Conservation (phyloP, 92 coral and sea anemone genomes). For the Pocillopora grandis region DNA sequence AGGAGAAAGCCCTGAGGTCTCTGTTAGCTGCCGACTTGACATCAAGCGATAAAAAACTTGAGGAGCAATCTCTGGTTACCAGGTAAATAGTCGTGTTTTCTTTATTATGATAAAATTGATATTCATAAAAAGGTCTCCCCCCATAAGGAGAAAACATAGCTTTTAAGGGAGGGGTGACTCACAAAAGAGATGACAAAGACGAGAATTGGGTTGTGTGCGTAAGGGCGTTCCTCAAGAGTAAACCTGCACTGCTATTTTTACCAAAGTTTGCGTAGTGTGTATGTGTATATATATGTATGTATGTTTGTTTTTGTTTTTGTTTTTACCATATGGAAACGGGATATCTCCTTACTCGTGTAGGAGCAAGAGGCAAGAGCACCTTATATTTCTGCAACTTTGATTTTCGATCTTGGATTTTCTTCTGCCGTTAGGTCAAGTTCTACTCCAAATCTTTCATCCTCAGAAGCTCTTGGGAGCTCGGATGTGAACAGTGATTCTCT, state of each 20-base stretch:
- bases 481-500: slow-evolving; percentile 30
- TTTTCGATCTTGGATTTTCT: not conserved
- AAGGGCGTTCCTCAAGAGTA: not conserved
- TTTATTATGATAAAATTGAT: not conserved
- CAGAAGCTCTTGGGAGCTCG: slow-evolving; percentile 1
- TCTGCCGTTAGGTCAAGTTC: slow-evolving; percentile 65
- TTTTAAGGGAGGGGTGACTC: not conserved
- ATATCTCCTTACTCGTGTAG: too few species aligned
- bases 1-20: slow-evolving; percentile 40
- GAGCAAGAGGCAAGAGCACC: too few species aligned
- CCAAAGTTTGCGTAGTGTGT: too few species aligned
- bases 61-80: slow-evolving; percentile 5
- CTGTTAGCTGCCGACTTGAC: slow-evolving; percentile 34
- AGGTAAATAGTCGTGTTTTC: not conserved
- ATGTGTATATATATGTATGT: too few species aligned
- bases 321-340: too few species aligned
- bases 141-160: not conserved
- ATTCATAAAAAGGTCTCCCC: too few species aligned
- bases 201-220: not conserved
- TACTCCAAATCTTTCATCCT: slow-evolving; percentile 85
- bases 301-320: too few species aligned
- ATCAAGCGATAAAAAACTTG: not conserved
- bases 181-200: not conserved
- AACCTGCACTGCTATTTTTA: too few species aligned
- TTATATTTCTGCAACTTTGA: too few species aligned